phyloP scores from a whole-genome alignment of 2,888 invertebrate genomes.

The Altica lythri region DNA sequence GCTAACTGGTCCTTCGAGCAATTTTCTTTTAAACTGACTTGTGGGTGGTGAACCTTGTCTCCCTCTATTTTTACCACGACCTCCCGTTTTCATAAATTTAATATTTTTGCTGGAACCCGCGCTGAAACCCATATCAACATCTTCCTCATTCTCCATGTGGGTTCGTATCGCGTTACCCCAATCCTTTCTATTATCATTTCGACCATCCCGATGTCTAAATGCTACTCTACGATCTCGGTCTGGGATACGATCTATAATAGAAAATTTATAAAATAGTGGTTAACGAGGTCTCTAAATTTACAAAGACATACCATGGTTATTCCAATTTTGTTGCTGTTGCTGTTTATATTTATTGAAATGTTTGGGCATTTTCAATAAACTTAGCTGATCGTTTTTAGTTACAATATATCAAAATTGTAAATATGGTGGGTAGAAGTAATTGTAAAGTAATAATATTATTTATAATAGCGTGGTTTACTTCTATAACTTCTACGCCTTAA shows the following conservation, averaged over 20 bases:
- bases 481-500: too few relatives aligned
- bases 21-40: conserved; percentile 54
- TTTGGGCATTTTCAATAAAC: conserved; percentile 22
- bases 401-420: too few relatives aligned
- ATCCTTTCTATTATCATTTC: conserved; percentile 51
- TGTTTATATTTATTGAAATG: conserved; percentile 15
- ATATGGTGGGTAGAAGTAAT: too few relatives aligned
- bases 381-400: too few relatives aligned
- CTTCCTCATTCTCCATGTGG: conserved; percentile 65
- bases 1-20: conserved; percentile 62
- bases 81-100: conserved; percentile 33
- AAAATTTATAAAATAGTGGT: background rate
- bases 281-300: background rate
- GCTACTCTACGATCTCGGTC: conserved; percentile 58
- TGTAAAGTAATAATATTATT: too few relatives aligned
- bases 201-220: conserved; percentile 59
- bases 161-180: conserved; percentile 57
- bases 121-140: conserved; percentile 64
- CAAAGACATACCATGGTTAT: conserved; percentile 11
- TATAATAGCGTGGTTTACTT: too few relatives aligned
- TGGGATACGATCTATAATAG: conserved; percentile 15
- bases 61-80: conserved; percentile 46
- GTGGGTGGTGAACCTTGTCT: conserved; percentile 60
- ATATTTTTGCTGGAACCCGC: conserved; percentile 50
- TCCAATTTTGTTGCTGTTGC: conserved; percentile 17